These are phyloP conservation scores for Tachycineta bicolor DNA, from an alignment of 2,113 vertebrate genomes.

Conservation along the genomic window DNA sequence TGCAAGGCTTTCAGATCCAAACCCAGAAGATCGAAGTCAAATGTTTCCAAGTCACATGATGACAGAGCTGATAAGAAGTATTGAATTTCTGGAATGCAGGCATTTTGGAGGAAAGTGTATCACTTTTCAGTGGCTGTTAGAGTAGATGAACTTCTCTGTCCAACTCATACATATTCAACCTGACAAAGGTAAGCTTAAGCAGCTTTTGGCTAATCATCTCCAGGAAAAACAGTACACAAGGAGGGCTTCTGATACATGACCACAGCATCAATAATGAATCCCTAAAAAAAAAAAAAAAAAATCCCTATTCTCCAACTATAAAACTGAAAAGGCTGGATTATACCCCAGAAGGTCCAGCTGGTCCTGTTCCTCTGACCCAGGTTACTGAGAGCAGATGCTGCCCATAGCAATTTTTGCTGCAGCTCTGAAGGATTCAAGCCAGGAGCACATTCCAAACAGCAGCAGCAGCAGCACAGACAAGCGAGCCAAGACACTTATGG, in stretches of 20 bases:
- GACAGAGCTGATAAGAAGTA: background rate
- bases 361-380: background rate
- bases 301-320: background rate
- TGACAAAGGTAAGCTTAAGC: background rate
- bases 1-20: background rate
- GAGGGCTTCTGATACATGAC: background rate
- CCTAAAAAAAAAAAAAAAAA: background rate
- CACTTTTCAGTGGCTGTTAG: background rate
- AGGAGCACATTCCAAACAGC: background rate
- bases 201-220: background rate
- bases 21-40: background rate
- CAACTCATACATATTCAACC: background rate
- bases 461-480: background rate
- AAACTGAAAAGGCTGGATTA: background rate
- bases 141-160: background rate
- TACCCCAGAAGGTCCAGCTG: background rate
- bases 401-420: background rate
- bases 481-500: background rate
- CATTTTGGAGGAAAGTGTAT: background rate
- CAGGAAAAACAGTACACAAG: background rate
- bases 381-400: background rate
- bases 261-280: background rate
- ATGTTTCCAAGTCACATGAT: background rate
- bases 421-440: background rate
- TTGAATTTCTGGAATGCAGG: background rate